Evolutionary conservation across 2,797 vertebrate genomes (phyloP), one percentile per base, ranked within the genome.

Genomic region (Anabacerthia variegaticeps): DNA sequence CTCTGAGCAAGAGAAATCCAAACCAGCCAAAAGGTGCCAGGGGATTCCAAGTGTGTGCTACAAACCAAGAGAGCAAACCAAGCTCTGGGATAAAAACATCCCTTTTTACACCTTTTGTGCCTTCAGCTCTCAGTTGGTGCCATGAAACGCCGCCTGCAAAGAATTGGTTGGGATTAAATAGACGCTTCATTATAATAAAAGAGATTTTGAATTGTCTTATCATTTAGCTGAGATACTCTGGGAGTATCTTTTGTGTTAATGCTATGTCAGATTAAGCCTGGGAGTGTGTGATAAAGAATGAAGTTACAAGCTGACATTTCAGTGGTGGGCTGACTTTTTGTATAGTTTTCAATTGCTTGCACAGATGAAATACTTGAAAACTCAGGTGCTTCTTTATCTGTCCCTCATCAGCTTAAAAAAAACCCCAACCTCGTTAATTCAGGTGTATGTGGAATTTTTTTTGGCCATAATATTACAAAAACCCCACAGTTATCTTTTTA

Each of bases 71-170:
- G 30, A 54, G 18, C 52, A 54, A 32, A 32, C 52, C 7, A 20
- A 20, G 52, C 52, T 32, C 52, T 32, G 30, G 52, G 30, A 55
- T n/a, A 20, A 52, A 52, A 21, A 15, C 22, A 19, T 51, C 51
- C 39, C 9, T 10, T 51, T 34, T 49, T 12, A 6, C 4, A 6
- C 6, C 0, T 41, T 41, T 61, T 30, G 9, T 8, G 4, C 24
- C 36, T 37, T 44, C 56, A 46, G 76, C 22, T 68, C 46, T 30
- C 14, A 12, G 34, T 12, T 30, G 54, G 26, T 51, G 52, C 72
- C 7, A 0, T 17, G 22, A 28, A 56, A 26, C 0, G 1, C 37
- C 56, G 49, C 21, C 55, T 6, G 5, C 21, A 15, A 24, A 30
- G 30, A 56, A 14, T 28, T 14, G n/a, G 11, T 4, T 52, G 30